These are phyloP conservation scores for Leptopilina clavipes DNA, from an alignment of 1,140 invertebrate species.

Conservation along the genomic window DNA sequence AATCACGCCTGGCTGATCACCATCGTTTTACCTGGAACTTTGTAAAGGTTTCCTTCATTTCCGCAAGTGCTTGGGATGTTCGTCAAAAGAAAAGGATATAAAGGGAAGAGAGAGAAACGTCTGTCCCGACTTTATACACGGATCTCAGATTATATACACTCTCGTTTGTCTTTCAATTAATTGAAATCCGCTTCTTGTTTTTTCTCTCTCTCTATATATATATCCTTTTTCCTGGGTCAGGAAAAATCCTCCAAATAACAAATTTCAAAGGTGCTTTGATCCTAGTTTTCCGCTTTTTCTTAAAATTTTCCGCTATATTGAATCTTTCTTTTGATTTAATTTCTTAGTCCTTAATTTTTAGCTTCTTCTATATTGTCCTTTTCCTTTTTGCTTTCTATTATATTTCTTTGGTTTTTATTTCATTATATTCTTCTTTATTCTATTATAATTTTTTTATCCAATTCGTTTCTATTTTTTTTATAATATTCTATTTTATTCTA, in stretches of 20 bases:
- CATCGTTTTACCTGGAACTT: constrained; percentile 33
- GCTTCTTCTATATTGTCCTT: too few relatives aligned
- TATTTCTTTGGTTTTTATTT: too few relatives aligned
- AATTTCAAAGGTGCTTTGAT: constrained; percentile 18
- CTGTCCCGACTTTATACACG: neutral
- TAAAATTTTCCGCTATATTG: too few relatives aligned
- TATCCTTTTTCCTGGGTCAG: neutral
- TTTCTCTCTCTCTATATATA: neutral
- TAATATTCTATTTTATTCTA: too few relatives aligned
- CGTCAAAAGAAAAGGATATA: constrained; percentile 43
- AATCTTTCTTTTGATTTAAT: too few relatives aligned
- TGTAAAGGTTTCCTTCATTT: constrained; percentile 29
- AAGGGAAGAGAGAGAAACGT: neutral
- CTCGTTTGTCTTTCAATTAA: constrained; percentile 25
- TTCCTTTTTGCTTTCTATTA: too few relatives aligned
- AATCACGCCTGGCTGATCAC: constrained; percentile 40
- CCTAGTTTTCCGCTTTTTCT: too few relatives aligned
- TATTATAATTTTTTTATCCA: too few relatives aligned
- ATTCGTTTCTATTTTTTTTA: too few relatives aligned
- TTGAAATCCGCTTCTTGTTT: constrained; percentile 4
- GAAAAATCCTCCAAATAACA: constrained; percentile 3
- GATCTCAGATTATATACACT: constrained; percentile 5
- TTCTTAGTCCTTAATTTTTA: too few relatives aligned
- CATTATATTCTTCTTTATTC: too few relatives aligned
- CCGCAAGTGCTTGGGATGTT: constrained; percentile 17